These are phyloP conservation scores for Muscicapa comitata DNA, from an alignment of 2,797 vertebrate genomes.

Conservation along the genomic window DNA sequence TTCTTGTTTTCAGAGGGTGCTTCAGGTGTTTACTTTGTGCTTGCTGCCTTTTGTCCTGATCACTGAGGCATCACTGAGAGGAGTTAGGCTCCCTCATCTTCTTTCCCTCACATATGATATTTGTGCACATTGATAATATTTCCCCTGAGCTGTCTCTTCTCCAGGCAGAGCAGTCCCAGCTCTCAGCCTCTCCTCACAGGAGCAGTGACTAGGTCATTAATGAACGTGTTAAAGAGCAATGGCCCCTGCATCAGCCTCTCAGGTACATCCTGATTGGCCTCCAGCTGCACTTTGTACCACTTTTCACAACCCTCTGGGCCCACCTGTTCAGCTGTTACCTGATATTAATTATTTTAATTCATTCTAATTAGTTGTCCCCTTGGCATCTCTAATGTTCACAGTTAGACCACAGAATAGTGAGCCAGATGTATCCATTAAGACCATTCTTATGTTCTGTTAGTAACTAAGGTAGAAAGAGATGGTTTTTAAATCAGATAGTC, in stretches of 20 bases:
- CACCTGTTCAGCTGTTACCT: background rate
- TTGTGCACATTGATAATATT: background rate
- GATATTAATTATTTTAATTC: background rate
- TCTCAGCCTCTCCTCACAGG: background rate
- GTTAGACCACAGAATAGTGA: background rate
- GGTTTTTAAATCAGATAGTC: background rate
- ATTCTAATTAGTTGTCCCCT: background rate
- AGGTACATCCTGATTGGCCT: background rate
- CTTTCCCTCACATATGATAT: background rate
- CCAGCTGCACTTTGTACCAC: background rate
- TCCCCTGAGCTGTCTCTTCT: background rate
- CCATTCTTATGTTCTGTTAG: background rate
- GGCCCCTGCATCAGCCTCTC: background rate
- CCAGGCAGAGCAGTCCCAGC: background rate
- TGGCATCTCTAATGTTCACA: background rate
- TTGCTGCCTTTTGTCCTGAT: background rate
- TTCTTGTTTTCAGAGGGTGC: background rate
- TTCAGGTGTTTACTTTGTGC: background rate
- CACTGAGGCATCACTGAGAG: background rate
- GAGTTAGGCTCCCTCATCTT: background rate
- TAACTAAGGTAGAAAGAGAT: background rate
- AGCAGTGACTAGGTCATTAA: background rate
- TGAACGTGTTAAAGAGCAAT: fast-evolving
- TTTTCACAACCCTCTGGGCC: background rate
- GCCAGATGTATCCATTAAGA: background rate